A percentile compares a stretch with the other conserved stretches of the same genome.
These are phyloP conservation scores for Aulostomus chinensis DNA, from an alignment of 2,797 vertebrate species.

Conservation along the genomic window DNA sequence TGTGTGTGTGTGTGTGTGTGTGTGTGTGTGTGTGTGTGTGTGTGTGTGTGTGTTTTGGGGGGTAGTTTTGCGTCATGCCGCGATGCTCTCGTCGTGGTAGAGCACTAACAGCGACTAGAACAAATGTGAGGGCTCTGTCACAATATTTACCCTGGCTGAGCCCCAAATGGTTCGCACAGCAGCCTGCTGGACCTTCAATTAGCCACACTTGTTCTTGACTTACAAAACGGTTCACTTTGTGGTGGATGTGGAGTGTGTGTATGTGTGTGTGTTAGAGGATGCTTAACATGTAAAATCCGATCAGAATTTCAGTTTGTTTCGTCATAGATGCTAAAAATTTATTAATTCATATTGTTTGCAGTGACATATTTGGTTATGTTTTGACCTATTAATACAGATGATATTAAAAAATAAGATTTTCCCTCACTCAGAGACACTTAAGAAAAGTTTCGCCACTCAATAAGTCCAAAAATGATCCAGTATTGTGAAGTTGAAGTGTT, in stretches of 20 bases:
- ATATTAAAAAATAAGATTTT: too few species aligned
- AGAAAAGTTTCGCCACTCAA: too few species aligned
- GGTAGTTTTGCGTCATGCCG: constrained; percentile 27
- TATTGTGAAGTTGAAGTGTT: background rate
- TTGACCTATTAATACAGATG: too few species aligned
- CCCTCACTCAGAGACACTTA: too few species aligned
- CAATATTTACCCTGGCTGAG: constrained; percentile 81
- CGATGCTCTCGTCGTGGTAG: constrained; percentile 27
- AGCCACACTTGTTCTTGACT: constrained; percentile 63
- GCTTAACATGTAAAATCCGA: background rate
- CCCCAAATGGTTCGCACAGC: constrained; percentile 78
- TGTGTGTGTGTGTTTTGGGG: constrained; percentile 34
- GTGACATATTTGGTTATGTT: too few species aligned
- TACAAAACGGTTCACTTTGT: constrained; percentile 18
- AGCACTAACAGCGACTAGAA: constrained; percentile 60
- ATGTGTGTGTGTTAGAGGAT: background rate
- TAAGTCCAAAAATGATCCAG: background rate
- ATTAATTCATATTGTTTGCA: too few species aligned
- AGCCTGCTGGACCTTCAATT: constrained; percentile 57
- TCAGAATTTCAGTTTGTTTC: background rate
- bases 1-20: constrained; percentile 27
- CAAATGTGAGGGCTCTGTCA: constrained; percentile 84
- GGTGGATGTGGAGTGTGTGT: constrained; percentile 4
- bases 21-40: too few species aligned
- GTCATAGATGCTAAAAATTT: too few species aligned